Conservation (phyloP, 2,888 invertebrate species). For the Rhimphoctona megacephalus region DNA sequence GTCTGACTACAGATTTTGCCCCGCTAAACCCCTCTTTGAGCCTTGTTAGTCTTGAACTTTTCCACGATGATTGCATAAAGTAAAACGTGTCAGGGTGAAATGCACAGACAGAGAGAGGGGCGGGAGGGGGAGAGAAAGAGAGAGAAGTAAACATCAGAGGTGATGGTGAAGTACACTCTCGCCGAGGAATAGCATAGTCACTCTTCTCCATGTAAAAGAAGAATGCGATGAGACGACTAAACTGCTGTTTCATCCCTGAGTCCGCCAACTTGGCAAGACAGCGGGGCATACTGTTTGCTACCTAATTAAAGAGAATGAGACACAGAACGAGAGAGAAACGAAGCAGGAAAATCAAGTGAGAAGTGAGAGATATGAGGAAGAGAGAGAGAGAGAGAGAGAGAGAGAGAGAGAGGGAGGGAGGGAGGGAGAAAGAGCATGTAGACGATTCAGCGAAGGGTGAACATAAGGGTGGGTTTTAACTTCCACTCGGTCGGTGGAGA, state of each 20-base stretch:
- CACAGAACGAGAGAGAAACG: constrained; percentile 58
- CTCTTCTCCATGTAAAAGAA: constrained; percentile 8
- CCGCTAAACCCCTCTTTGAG: background rate
- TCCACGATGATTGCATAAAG: constrained; percentile 15
- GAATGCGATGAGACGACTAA: constrained; percentile 66
- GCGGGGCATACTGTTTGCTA: constrained; percentile 79
- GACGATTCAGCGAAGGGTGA: constrained; percentile 52
- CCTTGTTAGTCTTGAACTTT: constrained; percentile 9
- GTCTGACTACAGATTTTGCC: background rate
- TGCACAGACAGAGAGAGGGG: background rate
- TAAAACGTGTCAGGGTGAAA: constrained; percentile 25
- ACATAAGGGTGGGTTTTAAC: constrained; percentile 61
- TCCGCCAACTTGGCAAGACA: constrained; percentile 81
- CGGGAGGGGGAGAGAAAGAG: background rate
- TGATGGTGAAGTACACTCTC: constrained; percentile 19
- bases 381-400: constrained; percentile 23
- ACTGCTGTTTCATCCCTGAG: constrained; percentile 81
- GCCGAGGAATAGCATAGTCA: constrained; percentile 24
- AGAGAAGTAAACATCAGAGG: constrained; percentile 21
- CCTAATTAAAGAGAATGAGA: constrained; percentile 79
- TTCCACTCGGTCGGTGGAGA: constrained; percentile 46
- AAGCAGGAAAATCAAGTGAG: constrained; percentile 40
- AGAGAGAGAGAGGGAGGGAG: constrained; percentile 1
- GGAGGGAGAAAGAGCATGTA: constrained; percentile 12
- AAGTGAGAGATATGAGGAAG: constrained; percentile 24